Evolutionary conservation across 1,140 invertebrate species (phyloP).

Genomic region (Caenorhabditis latens): DNA sequence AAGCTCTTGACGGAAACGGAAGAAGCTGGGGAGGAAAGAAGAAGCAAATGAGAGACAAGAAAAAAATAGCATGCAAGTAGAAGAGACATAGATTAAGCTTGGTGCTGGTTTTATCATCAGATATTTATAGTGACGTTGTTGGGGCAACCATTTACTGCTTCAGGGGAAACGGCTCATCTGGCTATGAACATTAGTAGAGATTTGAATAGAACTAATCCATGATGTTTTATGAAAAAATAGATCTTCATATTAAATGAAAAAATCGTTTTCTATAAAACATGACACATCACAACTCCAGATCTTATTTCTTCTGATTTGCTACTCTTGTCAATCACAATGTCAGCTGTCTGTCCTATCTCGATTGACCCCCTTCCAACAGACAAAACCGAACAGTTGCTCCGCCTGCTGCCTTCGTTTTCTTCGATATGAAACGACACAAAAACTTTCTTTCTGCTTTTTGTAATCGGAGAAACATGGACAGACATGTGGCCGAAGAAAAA

Average conservation of each 20-base stretch:
- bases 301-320: background rate
- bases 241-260: too few species aligned
- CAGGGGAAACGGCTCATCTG: background rate
- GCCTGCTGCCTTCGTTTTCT: background rate
- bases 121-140: constrained; percentile 53
- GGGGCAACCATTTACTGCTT: background rate
- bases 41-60: background rate
- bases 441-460: constrained; percentile 23
- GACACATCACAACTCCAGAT: too few species aligned
- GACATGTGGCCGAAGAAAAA: constrained; percentile 28
- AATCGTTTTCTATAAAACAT: too few species aligned
- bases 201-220: too few species aligned
- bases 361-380: background rate
- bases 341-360: background rate
- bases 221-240: too few species aligned
- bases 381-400: constrained; percentile 42
- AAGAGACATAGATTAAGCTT: background rate
- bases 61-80: constrained; percentile 10
- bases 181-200: too few species aligned
- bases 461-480: constrained; percentile 46
- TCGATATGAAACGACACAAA: background rate
- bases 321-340: background rate
- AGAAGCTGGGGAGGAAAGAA: constrained; percentile 18
- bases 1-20: constrained; percentile 52
- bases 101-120: constrained; percentile 23